These are phyloP conservation scores for Limnephilus lunatus DNA, from an alignment of 2,888 invertebrate genomes.

Conservation along the genomic window DNA sequence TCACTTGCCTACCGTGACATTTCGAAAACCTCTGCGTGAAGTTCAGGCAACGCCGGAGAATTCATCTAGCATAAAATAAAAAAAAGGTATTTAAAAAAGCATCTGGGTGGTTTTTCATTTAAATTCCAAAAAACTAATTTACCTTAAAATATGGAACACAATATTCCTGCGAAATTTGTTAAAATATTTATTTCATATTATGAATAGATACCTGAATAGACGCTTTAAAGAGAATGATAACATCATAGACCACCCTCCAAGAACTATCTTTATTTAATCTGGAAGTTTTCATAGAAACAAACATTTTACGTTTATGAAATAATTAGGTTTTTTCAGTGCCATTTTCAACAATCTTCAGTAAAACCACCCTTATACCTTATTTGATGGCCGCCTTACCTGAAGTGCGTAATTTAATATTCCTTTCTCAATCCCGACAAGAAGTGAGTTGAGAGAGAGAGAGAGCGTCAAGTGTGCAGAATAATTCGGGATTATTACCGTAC, in stretches of 20 bases:
- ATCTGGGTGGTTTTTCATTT: no score
- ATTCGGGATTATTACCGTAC: neutral
- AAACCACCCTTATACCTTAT: neutral
- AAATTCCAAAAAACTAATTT: no score
- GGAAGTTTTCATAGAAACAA: neutral
- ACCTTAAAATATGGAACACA: no score
- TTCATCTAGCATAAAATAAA: no score
- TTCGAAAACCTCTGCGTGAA: no score
- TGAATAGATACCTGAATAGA: no score
- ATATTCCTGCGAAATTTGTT: no score
- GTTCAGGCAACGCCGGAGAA: no score
- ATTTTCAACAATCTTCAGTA: neutral
- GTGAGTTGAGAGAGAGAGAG: neutral
- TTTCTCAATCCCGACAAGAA: neutral
- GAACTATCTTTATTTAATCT: neutral
- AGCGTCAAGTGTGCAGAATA: neutral
- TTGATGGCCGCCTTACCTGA: neutral
- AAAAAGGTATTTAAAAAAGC: no score
- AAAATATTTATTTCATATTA: no score
- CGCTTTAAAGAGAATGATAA: neutral
- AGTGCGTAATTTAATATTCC: conserved; percentile 2
- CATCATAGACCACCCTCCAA: neutral
- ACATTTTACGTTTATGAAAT: neutral
- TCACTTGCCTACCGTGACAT: no score
- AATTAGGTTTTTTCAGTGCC: neutral